Conservation (phyloP, 2,888 invertebrate genomes). For the Parnassius orleans region DNA sequence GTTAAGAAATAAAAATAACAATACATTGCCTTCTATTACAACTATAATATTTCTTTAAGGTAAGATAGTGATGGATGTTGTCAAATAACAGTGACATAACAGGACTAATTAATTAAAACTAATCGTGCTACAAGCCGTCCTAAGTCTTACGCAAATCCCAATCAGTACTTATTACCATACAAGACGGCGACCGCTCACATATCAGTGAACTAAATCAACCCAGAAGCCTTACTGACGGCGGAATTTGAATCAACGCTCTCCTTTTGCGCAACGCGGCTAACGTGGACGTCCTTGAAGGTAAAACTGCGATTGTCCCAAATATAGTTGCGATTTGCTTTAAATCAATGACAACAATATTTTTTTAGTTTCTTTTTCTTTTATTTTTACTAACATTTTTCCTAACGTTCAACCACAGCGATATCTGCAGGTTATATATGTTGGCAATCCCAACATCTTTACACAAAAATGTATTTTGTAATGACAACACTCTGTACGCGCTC, state of each 20-base stretch:
- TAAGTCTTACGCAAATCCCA: slow-evolving; percentile 17
- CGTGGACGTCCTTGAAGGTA: slow-evolving; percentile 11
- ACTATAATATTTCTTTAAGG: too few relatives aligned
- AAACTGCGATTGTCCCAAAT: not conserved
- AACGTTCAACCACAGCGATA: too few relatives aligned
- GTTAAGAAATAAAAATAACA: too few relatives aligned
- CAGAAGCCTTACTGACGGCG: slow-evolving; percentile 14
- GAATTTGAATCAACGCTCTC: slow-evolving; percentile 23
- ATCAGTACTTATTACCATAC: slow-evolving; percentile 23
- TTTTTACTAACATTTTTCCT: too few relatives aligned
- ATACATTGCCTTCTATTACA: too few relatives aligned
- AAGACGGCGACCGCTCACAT: slow-evolving; percentile 21
- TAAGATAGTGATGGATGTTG: too few relatives aligned
- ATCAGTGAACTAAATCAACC: slow-evolving; percentile 25
- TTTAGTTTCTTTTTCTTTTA: too few relatives aligned
- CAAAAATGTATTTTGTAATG: too few relatives aligned
- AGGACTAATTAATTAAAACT: slow-evolving; percentile 6
- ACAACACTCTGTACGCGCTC: too few relatives aligned
- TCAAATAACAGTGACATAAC: too few relatives aligned
- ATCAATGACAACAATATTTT: not conserved
- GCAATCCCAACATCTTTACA: too few relatives aligned
- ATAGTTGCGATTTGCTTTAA: not conserved
- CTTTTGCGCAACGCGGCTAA: slow-evolving; percentile 17
- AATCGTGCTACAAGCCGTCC: slow-evolving; percentile 6
- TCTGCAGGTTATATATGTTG: too few relatives aligned